These are phyloP conservation scores for Clusia tigrina DNA, from an alignment of 2,888 invertebrate genomes.

Conservation along the genomic window DNA sequence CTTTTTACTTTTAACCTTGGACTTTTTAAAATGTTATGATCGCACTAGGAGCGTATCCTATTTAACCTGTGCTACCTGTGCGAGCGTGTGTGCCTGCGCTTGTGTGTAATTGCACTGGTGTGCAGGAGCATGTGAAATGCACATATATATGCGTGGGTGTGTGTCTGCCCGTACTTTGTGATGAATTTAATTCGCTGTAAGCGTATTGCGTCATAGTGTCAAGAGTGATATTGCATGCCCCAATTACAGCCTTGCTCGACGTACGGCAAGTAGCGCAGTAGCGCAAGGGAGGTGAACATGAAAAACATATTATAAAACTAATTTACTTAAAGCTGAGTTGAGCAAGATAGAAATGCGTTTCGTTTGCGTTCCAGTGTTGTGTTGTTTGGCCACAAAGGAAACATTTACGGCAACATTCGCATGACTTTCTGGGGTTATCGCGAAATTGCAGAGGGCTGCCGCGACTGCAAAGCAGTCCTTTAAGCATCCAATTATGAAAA, in stretches of 20 bases:
- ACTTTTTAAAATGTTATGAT: too few species aligned
- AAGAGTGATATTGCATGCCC: constrained; percentile 62
- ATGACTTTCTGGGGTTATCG: not conserved
- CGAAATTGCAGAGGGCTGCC: not conserved
- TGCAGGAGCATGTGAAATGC: too few species aligned
- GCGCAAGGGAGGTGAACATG: not conserved
- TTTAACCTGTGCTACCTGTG: too few species aligned
- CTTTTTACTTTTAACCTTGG: too few species aligned
- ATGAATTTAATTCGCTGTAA: constrained; percentile 24
- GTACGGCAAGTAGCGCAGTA: too few species aligned
- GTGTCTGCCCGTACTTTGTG: not conserved
- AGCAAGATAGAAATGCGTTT: too few species aligned
- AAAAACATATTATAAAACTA: too few species aligned
- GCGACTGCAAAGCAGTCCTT: not conserved
- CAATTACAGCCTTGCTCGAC: constrained; percentile 45
- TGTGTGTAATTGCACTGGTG: not conserved
- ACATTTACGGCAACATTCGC: not conserved
- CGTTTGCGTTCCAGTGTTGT: not conserved
- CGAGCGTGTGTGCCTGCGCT: not conserved
- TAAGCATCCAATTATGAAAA: constrained; percentile 10
- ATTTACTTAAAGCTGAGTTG: too few species aligned
- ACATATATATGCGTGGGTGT: too few species aligned
- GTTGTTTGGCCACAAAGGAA: not conserved
- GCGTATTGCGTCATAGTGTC: constrained; percentile 55
- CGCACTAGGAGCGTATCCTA: too few species aligned